Evolutionary conservation across 1,140 invertebrate genomes (phyloP), one percentile per base, ranked within the genome.

Genomic region (Potamilus streckersoni): DNA sequence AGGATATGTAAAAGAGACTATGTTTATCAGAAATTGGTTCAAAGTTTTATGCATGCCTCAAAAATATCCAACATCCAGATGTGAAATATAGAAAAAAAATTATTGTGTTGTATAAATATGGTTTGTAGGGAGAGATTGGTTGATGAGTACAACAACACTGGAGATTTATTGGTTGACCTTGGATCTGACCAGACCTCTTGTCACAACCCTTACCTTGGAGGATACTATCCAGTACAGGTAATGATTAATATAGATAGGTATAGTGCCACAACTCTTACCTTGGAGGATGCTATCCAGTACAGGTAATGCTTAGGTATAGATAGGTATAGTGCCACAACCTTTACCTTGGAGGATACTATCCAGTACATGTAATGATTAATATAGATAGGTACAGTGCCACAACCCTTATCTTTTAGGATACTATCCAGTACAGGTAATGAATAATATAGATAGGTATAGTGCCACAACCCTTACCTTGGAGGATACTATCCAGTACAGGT

Each of bases 121-220:
- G 20, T 15, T 70, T 84, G 31, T 73, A 92, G 92, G 93, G 93
- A 94, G 83, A 83, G 90, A 68, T 82, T 94, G 31, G 91, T 89
- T 17, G 79, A 89, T 23, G 92, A 93, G 79, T 91, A 90, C 79
- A 89, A 92, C 63, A 84, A 80, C 15, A 92, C 90, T 14, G 91
- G 92, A 31, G 93, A 94, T 63, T 78, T 91, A 6, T 81, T 94
- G 12, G 93, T 92, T 6, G 93, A 94, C 58, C 82, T 94, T 12
- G 93, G 93, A 5, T 93, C 93, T 14, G 94, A 94, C 86, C 93
- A 94, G 85, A 94, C 93, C 12, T 94, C 93, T 11, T 93, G 92
- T 77, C 93, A 94, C 83, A 93, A 93, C 83, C 93, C 93, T 12
- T 94, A 91, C 83, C 91, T 90, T 65, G 93, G 93, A 2, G 94